phyloP scores from a whole-genome alignment of 2,113 vertebrate species.

The Trematocara zebra region DNA sequence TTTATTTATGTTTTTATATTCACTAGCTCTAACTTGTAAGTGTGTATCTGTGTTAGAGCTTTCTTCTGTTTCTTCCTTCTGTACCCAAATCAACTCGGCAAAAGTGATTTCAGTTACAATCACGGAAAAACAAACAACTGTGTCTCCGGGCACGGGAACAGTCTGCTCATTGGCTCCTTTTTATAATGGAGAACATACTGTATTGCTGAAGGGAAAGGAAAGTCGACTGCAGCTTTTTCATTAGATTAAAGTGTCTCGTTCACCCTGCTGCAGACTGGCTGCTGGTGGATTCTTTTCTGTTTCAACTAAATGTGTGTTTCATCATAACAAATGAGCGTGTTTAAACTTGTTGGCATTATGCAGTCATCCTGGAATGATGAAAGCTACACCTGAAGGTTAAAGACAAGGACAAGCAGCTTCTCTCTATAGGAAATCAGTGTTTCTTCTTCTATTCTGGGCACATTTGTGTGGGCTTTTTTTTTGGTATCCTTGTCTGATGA shows the following conservation, averaged over 20 bases:
- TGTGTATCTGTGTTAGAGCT: neutral
- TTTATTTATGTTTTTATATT: neutral
- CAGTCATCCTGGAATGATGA: neutral
- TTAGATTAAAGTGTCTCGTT: conserved; percentile 23
- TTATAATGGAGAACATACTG: conserved; percentile 18
- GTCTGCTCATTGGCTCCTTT: conserved; percentile 4
- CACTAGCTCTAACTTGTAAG: neutral
- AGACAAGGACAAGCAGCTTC: neutral
- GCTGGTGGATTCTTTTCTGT: neutral
- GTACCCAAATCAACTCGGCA: neutral
- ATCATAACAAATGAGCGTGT: conserved; percentile 5
- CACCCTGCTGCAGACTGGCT: conserved; percentile 17
- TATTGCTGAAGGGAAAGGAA: neutral
- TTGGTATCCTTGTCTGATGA: neutral
- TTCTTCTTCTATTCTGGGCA: neutral
- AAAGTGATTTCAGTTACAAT: conserved; percentile 25
- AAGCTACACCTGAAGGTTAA: neutral
- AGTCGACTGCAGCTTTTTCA: conserved; percentile 34
- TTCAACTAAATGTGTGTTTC: neutral
- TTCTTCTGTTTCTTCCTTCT: neutral
- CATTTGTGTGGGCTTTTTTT: neutral
- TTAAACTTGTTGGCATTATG: conserved; percentile 17
- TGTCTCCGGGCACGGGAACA: conserved; percentile 48
- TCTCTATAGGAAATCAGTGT: neutral
- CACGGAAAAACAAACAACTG: conserved; percentile 45